Percentiles rank a stretch among this genome's conserved stretches.
Evolutionary conservation across 2,797 vertebrate genomes (phyloP).

Genomic region (Diplodus sargus): DNA sequence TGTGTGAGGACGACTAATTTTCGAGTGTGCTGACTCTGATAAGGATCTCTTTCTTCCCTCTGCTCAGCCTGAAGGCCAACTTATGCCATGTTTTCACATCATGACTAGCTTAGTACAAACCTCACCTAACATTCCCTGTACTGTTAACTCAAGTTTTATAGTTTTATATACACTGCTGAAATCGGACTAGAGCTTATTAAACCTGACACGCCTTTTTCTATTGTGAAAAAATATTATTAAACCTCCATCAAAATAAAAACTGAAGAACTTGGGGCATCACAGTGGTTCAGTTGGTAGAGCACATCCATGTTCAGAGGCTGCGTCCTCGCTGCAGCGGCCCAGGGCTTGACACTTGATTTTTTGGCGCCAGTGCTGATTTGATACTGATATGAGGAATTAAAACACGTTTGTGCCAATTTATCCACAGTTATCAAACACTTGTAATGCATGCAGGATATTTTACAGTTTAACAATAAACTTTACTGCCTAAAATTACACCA

Average conservation of each 20-base stretch:
- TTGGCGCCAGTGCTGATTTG: no score
- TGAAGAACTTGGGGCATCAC: not conserved
- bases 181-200: not conserved
- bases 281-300: no score
- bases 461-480: no score
- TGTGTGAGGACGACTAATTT: constrained; percentile 34
- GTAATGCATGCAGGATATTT: no score
- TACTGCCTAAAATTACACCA: no score
- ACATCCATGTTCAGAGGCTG: no score
- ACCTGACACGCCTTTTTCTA: no score
- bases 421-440: no score
- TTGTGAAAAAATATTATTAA: not conserved
- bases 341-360: no score
- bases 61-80: constrained; percentile 47
- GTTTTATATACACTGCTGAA: not conserved
- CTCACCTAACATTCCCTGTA: not conserved
- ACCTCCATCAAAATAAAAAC: constrained; percentile 1
- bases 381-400: no score
- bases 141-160: not conserved
- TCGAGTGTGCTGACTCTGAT: constrained; percentile 59
- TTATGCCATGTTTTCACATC: constrained; percentile 41
- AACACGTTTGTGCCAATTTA: no score
- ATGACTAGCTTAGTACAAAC: not conserved
- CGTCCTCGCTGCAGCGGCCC: no score
- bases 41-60: constrained; percentile 61